Base-by-base conservation (phyloP, 2,888 invertebrate species). In the Acleris sparsana region DNA sequence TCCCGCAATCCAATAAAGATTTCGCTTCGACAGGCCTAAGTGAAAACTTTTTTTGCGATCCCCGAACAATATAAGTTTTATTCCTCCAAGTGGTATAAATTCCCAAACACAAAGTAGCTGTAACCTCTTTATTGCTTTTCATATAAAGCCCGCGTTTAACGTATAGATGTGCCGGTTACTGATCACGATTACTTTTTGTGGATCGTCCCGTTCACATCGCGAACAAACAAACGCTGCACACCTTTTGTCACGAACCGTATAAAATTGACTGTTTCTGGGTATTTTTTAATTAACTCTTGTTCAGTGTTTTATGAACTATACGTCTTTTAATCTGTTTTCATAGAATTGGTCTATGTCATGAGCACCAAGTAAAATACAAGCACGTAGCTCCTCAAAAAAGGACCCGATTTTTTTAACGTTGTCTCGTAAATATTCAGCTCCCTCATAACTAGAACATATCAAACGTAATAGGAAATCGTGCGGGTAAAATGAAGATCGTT, bases 61-160 rank as follows among this genome's bases (percentile, higher is more conserved):
- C 85, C 86, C 83, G 83, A 89, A 88, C 89, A 89, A 91, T 90
- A 90, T 90, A 91, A 92, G 88, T 89, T 91, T 91, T 90, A 91
- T 90, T 89, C 83, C 86, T 86, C 84, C 82, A 86, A 88, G 87
- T 88, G 88, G 89, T 87, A 92, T 92, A 92, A 92, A 92, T 90
- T 91, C 84, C 82, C 89, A 85, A 88, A 90, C 87, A 91, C 91
- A 92, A 91, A 92, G 90, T 92, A 90, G 88, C 88, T 87, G 84
- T 87, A 89, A 89, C 89, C 88, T 88, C 87, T 90, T 91, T 92
- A 92, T 91, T 88, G 90, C 86, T 88, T 91, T 91, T 91, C 89
- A 92, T 92, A 92, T 61, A 88, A 86, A 83, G 82, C 73, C 84
- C 76, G 69, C 82, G 80, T 82, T 86, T 83, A 85, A 85, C 84